phyloP scores from a whole-genome alignment of 2,113 vertebrate species.

The Burhinus oedicnemus region DNA sequence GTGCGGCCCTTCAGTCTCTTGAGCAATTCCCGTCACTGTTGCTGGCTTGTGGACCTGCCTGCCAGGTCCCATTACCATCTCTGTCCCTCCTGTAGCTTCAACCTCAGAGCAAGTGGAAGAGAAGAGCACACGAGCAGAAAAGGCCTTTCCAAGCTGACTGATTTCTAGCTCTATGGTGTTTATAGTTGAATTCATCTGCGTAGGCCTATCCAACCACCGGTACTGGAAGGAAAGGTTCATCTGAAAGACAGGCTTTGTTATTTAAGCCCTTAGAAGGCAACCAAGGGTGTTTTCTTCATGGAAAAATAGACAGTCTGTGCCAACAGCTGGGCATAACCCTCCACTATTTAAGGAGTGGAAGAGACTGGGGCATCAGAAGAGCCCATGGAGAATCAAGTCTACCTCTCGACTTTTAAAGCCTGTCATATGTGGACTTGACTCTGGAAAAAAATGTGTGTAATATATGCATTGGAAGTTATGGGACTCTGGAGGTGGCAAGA shows the following conservation, averaged over 20 bases:
- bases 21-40: rapidly evolving
- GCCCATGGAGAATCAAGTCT: neutral
- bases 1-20: neutral
- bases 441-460: neutral
- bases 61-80: rapidly evolving
- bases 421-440: neutral
- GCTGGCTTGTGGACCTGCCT: neutral
- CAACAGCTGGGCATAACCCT: neutral
- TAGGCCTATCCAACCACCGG: neutral
- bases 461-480: neutral
- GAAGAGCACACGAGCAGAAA: neutral
- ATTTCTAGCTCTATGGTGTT: neutral
- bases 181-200: neutral
- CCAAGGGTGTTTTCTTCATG: neutral
- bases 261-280: neutral
- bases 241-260: neutral
- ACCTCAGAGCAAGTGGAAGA: neutral
- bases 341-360: neutral
- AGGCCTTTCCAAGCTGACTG: neutral
- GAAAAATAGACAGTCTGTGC: neutral
- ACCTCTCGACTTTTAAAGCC: neutral
- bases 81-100: neutral
- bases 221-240: neutral
- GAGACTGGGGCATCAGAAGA: neutral
- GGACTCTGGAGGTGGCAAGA: neutral